These are phyloP conservation scores for Caenorhabditis sp. DNA, from an alignment of 2,888 invertebrate genomes.

Conservation along the genomic window DNA sequence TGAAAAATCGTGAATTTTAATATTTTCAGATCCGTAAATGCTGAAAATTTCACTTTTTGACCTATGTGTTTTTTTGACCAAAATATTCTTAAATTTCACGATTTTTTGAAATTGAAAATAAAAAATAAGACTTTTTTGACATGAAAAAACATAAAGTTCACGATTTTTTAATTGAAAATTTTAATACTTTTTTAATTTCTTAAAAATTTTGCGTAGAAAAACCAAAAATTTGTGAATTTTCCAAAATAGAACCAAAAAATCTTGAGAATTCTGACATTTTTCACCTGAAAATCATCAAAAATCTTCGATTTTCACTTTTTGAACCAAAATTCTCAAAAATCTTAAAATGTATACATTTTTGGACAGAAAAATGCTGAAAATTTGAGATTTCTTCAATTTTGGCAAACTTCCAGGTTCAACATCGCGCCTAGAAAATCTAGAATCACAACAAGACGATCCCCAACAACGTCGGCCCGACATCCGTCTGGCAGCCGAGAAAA, in stretches of 20 bases:
- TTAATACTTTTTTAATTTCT: background rate
- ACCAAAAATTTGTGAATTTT: no score
- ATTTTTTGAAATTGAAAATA: background rate
- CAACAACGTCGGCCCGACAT: constrained; percentile 93
- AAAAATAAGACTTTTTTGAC: background rate
- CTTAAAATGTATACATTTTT: no score
- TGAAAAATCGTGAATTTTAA: background rate
- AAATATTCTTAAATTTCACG: background rate
- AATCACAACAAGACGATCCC: constrained; percentile 94
- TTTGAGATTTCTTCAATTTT: no score
- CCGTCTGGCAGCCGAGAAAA: constrained; percentile 81
- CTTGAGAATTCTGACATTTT: no score
- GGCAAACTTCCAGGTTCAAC: background rate
- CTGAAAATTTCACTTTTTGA: no score
- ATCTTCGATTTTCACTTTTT: no score
- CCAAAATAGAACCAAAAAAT: no score
- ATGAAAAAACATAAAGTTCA: background rate
- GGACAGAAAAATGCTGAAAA: no score
- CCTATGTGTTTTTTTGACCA: no score
- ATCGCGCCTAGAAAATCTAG: constrained; percentile 81
- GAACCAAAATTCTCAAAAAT: no score
- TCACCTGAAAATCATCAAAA: no score
- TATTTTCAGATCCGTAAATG: no score
- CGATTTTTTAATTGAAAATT: constrained; percentile 8
- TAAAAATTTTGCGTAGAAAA: background rate